phyloP scores from a whole-genome alignment of 2,888 invertebrate genomes.

The Temnothorax unifasciatus region DNA sequence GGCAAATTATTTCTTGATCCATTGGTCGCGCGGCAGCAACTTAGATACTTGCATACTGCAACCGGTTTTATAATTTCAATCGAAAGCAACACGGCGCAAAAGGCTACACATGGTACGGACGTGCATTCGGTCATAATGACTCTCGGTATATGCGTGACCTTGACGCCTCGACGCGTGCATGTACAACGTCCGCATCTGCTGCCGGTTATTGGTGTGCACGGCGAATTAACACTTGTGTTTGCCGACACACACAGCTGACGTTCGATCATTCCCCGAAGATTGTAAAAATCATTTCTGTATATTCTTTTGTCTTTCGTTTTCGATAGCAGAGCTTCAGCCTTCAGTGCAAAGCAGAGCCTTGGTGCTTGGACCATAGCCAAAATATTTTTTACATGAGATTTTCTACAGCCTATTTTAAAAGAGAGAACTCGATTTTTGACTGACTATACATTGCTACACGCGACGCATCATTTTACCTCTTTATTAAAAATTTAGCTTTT shows the following conservation, averaged over 20 bases:
- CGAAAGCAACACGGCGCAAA: slow-evolving; percentile 63
- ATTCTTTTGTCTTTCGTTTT: slow-evolving; percentile 30
- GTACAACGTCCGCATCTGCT: slow-evolving; percentile 58
- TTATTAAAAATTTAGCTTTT: neutral
- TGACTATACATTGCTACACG: neutral
- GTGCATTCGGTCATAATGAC: slow-evolving; percentile 60
- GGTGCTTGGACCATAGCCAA: neutral
- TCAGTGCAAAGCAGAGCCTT: neutral
- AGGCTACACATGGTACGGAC: slow-evolving; percentile 69
- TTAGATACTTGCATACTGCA: slow-evolving; percentile 42
- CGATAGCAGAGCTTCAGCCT: neutral
- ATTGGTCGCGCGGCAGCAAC: neutral
- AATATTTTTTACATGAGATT: neutral
- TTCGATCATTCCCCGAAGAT: slow-evolving; percentile 29
- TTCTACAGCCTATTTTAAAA: neutral
- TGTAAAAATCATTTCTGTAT: slow-evolving; percentile 58
- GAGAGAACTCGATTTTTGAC: neutral
- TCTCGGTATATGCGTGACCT: slow-evolving; percentile 64
- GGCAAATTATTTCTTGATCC: slow-evolving; percentile 7
- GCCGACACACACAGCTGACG: slow-evolving; percentile 48
- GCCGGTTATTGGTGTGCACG: slow-evolving; percentile 53
- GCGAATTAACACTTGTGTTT: slow-evolving; percentile 59
- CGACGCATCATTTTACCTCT: neutral
- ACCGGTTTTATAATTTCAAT: slow-evolving; percentile 73
- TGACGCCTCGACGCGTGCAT: slow-evolving; percentile 61